Evolutionary conservation across 2,113 vertebrate genomes (phyloP).

Genomic region (Pseudonaja textilis): DNA sequence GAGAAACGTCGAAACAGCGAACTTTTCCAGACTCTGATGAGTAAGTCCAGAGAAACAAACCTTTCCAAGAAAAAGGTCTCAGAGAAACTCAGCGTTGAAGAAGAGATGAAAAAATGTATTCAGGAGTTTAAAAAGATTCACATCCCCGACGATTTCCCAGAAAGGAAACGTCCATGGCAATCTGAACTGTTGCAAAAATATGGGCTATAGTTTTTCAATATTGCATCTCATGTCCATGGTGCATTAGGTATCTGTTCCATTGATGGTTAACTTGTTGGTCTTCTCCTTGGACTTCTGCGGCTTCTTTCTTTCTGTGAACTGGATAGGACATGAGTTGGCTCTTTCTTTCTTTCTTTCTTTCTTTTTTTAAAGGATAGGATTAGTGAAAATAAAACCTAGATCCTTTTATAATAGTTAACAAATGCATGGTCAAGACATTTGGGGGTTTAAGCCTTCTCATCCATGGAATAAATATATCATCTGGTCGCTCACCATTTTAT

Average conservation of each 20-base stretch:
- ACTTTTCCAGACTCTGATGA: slow-evolving; percentile 88
- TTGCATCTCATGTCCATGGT: slow-evolving; percentile 23
- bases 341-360: not conserved
- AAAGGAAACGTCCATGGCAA: slow-evolving; percentile 87
- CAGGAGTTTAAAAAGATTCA: slow-evolving; percentile 88
- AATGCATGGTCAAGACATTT: slow-evolving; percentile 70
- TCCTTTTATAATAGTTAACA: slow-evolving; percentile 59
- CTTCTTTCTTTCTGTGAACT: slow-evolving; percentile 70
- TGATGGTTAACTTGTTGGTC: slow-evolving; percentile 53
- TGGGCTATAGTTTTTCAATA: slow-evolving; percentile 72
- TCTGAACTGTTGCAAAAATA: slow-evolving; percentile 89
- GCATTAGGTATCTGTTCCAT: slow-evolving; percentile 60
- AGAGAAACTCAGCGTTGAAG: slow-evolving; percentile 83
- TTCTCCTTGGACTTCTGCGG: slow-evolving; percentile 63
- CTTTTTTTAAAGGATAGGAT: slow-evolving; percentile 40
- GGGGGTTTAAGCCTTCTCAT: slow-evolving; percentile 51
- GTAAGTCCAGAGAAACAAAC: slow-evolving; percentile 80
- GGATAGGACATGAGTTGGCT: slow-evolving; percentile 52
- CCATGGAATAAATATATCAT: slow-evolving; percentile 51
- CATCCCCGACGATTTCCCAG: slow-evolving; percentile 86
- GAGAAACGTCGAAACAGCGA: slow-evolving; percentile 90
- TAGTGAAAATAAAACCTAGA: slow-evolving; percentile 47
- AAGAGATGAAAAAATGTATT: slow-evolving; percentile 91
- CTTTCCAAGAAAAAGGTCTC: slow-evolving; percentile 84
- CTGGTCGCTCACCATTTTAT: slow-evolving; percentile 48